These are phyloP conservation scores for Poeciliopsis turneri DNA, from an alignment of 2,797 vertebrate genomes.

Conservation along the genomic window DNA sequence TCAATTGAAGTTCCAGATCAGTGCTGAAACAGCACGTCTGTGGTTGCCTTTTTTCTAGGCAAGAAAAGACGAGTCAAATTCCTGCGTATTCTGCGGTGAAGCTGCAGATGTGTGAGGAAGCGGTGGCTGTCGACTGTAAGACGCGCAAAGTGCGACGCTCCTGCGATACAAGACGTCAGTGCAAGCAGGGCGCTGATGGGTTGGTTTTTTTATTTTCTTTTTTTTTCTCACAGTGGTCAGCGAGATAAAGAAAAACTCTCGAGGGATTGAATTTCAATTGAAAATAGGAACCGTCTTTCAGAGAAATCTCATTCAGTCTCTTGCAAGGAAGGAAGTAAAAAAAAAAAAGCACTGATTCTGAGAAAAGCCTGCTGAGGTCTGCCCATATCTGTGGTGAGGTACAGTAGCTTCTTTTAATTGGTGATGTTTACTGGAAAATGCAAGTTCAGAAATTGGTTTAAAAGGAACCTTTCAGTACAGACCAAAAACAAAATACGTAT, in stretches of 20 bases:
- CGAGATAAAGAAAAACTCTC: conserved; percentile 25
- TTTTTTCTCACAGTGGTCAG: conserved; percentile 16
- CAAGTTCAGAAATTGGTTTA: neutral
- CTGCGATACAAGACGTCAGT: conserved; percentile 8
- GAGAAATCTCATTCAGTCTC: conserved; percentile 29
- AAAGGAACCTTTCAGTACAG: neutral
- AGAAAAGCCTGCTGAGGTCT: conserved; percentile 8
- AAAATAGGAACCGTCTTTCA: conserved; percentile 39
- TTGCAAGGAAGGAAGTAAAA: conserved; percentile 26
- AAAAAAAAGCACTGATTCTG: conserved; percentile 13
- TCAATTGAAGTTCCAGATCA: conserved; percentile 24
- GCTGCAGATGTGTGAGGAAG: conserved; percentile 37
- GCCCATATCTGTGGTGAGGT: neutral
- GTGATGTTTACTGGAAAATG: neutral
- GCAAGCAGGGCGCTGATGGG: neutral
- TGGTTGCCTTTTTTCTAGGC: conserved; percentile 37
- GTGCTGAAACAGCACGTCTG: conserved; percentile 20
- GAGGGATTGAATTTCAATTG: conserved; percentile 10
- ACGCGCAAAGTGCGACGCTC: conserved; percentile 9
- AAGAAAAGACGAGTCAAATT: conserved; percentile 29
- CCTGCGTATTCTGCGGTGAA: conserved; percentile 45
- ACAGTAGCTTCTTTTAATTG: neutral
- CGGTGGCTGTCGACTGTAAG: conserved; percentile 18
- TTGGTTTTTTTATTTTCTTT: too few relatives aligned
- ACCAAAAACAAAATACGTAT: neutral